Percentiles rank a stretch among this genome's conserved stretches.
phyloP scores from a whole-genome alignment of 1,140 invertebrate genomes.

The Lamellibrachia luymesi region DNA sequence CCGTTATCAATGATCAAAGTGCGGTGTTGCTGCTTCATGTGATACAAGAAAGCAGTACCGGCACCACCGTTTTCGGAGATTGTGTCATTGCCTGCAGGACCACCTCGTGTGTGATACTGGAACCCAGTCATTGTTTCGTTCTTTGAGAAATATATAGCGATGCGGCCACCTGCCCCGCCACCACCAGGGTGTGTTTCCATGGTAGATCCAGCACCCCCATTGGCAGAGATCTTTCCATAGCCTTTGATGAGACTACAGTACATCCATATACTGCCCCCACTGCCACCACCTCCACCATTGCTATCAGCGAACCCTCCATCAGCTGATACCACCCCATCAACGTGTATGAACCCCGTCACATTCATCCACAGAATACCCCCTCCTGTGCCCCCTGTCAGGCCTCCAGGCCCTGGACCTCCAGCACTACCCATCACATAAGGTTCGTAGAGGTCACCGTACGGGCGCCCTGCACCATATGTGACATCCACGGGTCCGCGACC shows the following conservation, averaged over 20 bases:
- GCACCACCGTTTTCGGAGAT: conserved; percentile 40
- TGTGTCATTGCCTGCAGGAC: conserved; percentile 30
- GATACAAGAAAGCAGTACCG: conserved; percentile 44
- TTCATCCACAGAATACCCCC: conserved; percentile 47
- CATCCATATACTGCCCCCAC: conserved; percentile 47
- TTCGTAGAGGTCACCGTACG: conserved; percentile 45
- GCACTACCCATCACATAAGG: conserved; percentile 41
- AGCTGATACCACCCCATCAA: conserved; percentile 44
- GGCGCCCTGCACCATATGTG: conserved; percentile 32
- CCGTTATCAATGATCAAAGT: conserved; percentile 44
- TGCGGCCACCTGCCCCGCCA: conserved; percentile 42
- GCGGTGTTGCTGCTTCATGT: conserved; percentile 40
- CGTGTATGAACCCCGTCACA: conserved; percentile 40
- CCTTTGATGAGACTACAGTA: conserved; percentile 41
- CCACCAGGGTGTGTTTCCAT: conserved; percentile 32
- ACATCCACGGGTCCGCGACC: conserved; percentile 30
- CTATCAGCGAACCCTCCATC: conserved; percentile 35
- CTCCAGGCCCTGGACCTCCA: conserved; percentile 31
- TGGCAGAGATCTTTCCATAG: conserved; percentile 41
- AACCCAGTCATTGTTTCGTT: conserved; percentile 44
- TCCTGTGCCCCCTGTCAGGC: conserved; percentile 34
- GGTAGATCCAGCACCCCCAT: conserved; percentile 35
- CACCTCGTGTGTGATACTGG: conserved; percentile 38
- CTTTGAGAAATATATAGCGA: conserved; percentile 41
- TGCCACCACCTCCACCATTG: conserved; percentile 37